phyloP scores from a whole-genome alignment of 2,797 vertebrate genomes.

The Spinus olivaceus region DNA sequence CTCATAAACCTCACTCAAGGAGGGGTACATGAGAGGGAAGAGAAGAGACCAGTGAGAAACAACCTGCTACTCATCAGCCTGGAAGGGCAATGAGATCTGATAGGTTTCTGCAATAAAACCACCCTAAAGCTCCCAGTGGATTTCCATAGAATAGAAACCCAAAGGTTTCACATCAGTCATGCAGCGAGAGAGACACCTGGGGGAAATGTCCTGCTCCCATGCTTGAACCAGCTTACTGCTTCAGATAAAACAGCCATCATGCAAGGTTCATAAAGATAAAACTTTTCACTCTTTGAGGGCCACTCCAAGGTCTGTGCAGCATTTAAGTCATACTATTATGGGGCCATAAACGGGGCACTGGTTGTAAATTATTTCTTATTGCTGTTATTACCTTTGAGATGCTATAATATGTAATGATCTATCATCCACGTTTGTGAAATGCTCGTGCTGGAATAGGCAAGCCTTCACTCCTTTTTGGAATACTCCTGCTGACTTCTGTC shows the following conservation, averaged over 20 bases:
- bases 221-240: constrained; percentile 28
- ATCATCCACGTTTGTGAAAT: background rate
- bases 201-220: background rate
- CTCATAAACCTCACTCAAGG: background rate
- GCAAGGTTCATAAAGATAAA: constrained; percentile 23
- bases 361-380: constrained; percentile 40
- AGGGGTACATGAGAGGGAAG: background rate
- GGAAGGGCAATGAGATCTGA: constrained; percentile 42
- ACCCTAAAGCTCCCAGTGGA: constrained; percentile 40
- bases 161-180: constrained; percentile 56
- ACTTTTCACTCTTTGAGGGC: background rate
- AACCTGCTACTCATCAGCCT: constrained; percentile 15
- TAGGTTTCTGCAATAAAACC: constrained; percentile 47
- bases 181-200: background rate
- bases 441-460: background rate
- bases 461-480: background rate
- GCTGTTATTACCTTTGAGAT: background rate
- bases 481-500: background rate
- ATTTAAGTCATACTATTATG: background rate
- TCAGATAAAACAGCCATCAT: constrained; percentile 35
- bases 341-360: background rate
- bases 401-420: background rate
- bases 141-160: constrained; percentile 44
- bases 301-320: constrained; percentile 11
- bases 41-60: constrained; percentile 13